Percentiles rank a stretch among this genome's conserved stretches.
These are phyloP conservation scores for Siniperca knerii DNA, from an alignment of 2,113 vertebrate species.

Conservation along the genomic window DNA sequence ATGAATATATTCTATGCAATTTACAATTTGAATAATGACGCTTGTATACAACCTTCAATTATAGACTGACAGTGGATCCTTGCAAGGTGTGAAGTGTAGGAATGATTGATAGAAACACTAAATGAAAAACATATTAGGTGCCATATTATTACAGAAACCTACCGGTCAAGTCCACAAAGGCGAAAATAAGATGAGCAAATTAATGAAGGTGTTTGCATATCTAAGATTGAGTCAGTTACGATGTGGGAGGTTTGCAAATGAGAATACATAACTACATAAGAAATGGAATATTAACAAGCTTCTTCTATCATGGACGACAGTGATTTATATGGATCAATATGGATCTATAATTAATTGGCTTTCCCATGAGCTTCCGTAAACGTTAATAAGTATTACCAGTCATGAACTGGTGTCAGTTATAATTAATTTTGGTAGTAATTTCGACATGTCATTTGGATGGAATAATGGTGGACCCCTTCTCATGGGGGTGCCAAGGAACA, in stretches of 20 bases:
- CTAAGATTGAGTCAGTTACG: background rate
- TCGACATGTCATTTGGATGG: constrained; percentile 23
- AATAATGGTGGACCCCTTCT: constrained; percentile 22
- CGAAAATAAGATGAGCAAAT: constrained; percentile 21
- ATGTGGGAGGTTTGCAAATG: constrained; percentile 21
- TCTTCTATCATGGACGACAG: constrained; percentile 22
- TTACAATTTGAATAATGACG: background rate
- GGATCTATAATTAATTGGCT: constrained; percentile 47
- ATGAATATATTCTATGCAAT: background rate
- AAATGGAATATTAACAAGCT: constrained; percentile 41
- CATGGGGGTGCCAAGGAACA: background rate
- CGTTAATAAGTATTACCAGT: constrained; percentile 46
- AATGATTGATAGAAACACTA: background rate
- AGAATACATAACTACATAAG: background rate
- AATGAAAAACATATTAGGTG: background rate
- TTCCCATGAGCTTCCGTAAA: background rate
- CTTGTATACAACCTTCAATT: background rate
- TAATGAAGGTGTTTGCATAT: background rate
- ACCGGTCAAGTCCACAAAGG: background rate
- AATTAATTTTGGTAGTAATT: constrained; percentile 50
- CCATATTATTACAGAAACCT: background rate
- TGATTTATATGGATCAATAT: constrained; percentile 57
- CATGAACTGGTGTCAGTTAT: constrained; percentile 37
- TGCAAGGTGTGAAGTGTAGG: background rate
- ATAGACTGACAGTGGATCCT: background rate